These are phyloP conservation scores for Camptogramma bilineatum DNA, from an alignment of 2,888 invertebrate genomes.

Conservation along the genomic window DNA sequence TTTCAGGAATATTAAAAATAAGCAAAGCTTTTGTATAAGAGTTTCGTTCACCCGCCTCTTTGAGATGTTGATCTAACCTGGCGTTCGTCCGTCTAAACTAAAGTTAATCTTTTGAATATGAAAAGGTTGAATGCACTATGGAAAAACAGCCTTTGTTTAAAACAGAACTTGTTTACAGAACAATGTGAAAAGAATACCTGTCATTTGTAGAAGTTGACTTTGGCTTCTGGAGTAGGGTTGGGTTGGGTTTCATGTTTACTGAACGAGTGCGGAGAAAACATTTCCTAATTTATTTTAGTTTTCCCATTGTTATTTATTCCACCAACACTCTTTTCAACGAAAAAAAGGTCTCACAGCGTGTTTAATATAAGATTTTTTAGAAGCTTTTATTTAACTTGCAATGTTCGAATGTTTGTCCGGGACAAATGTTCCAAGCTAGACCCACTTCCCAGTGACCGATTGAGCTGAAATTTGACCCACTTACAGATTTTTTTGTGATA, in stretches of 20 bases:
- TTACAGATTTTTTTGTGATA: no score
- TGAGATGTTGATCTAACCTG: conserved; percentile 29
- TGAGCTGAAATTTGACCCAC: no score
- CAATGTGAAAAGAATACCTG: conserved; percentile 1
- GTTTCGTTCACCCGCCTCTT: conserved; percentile 23
- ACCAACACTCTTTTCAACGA: no score
- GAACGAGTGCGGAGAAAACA: background rate
- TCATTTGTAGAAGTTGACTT: conserved; percentile 1
- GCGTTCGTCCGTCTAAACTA: conserved; percentile 1
- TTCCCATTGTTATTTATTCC: no score
- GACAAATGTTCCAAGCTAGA: no score
- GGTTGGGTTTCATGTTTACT: background rate
- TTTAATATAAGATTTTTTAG: no score
- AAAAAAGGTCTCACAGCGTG: no score
- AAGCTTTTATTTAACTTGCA: no score
- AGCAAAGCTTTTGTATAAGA: conserved; percentile 23
- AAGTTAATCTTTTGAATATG: conserved; percentile 21
- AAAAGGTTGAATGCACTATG: conserved; percentile 30
- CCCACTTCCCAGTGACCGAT: no score
- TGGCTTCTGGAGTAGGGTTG: conserved; percentile 4
- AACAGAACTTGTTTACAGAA: background rate
- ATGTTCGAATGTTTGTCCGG: no score
- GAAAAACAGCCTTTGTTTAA: conserved; percentile 23
- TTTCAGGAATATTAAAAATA: conserved; percentile 30
- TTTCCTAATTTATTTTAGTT: background rate